Conservation (phyloP, 2,888 invertebrate species). For the Drosophila multiciliata region DNA sequence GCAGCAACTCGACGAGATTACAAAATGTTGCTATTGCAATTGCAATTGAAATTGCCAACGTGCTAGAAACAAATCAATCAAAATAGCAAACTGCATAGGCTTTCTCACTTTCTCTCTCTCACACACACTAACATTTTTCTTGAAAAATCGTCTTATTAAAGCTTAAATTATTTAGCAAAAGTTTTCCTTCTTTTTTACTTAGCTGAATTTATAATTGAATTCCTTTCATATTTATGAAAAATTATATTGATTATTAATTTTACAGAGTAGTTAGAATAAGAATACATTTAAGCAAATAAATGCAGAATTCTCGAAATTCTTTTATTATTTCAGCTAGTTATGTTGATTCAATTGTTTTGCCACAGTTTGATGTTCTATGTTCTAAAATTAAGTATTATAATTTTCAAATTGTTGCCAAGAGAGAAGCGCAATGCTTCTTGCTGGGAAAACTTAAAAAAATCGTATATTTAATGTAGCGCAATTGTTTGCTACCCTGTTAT, state of each 20-base stretch:
- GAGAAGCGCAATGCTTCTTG: conserved; percentile 15
- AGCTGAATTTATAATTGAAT: not conserved
- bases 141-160: too few relatives aligned
- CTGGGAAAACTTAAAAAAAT: conserved; percentile 13
- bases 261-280: not conserved
- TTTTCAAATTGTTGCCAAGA: conserved; percentile 41
- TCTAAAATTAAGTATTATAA: conserved; percentile 29
- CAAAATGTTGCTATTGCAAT: conserved; percentile 25
- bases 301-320: not conserved
- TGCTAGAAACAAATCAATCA: conserved; percentile 41
- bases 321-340: not conserved
- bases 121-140: too few relatives aligned
- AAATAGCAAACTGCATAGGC: conserved; percentile 16
- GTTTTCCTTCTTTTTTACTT: not conserved
- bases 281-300: not conserved
- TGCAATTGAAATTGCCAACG: conserved; percentile 34
- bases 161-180: too few relatives aligned
- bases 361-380: conserved; percentile 3
- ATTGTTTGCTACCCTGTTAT: not conserved
- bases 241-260: not conserved
- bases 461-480: not conserved
- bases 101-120: not conserved
- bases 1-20: conserved; percentile 21
- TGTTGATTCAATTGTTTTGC: not conserved
- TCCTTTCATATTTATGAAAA: too few relatives aligned